phyloP scores from a whole-genome alignment of 2,797 vertebrate species.

The Sebastes trivittatus region DNA sequence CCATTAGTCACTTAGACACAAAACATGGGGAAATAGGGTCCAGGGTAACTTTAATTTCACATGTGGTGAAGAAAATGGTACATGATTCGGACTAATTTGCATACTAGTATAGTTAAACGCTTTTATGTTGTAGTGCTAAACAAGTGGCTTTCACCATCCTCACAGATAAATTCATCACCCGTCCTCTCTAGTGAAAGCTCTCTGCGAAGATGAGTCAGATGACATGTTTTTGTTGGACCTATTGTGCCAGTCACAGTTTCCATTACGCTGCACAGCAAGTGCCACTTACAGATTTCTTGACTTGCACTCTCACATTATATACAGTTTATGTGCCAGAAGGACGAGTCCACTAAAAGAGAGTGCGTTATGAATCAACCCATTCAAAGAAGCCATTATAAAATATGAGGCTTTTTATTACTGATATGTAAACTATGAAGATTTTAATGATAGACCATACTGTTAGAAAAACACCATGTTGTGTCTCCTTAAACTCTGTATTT shows the following conservation, averaged over 20 bases:
- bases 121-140: neutral
- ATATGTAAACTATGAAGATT: neutral
- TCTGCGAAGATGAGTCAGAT: conserved; percentile 54
- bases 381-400: neutral
- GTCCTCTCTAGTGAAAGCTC: conserved; percentile 6
- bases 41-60: neutral
- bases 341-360: neutral
- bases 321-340: neutral
- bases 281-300: conserved; percentile 22
- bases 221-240: conserved; percentile 20
- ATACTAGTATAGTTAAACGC: neutral
- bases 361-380: neutral
- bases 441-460: neutral
- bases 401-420: neutral
- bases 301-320: neutral
- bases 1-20: no score
- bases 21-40: no score
- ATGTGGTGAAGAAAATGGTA: neutral
- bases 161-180: conserved; percentile 18
- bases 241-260: conserved; percentile 48
- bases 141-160: neutral
- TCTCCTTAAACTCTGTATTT: neutral
- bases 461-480: neutral
- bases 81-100: neutral
- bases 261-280: conserved; percentile 37